A percentile compares a stretch with the other conserved stretches of the same genome.
Evolutionary conservation across 1,140 invertebrate genomes (phyloP).

Genomic region (Lucilia cuprina): DNA sequence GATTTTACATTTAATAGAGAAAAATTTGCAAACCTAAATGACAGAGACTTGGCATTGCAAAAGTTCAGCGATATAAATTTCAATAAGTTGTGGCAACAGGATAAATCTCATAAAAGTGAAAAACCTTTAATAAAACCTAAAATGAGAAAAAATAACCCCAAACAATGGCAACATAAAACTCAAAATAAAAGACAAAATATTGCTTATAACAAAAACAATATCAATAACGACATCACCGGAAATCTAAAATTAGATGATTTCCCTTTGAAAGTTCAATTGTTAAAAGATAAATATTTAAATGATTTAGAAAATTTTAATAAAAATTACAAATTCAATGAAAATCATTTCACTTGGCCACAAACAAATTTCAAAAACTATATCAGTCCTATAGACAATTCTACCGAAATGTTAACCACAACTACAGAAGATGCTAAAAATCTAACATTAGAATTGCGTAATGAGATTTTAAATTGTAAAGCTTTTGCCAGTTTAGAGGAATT

Average conservation of each 20-base stretch:
- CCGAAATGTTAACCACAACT: background rate
- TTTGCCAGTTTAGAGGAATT: slow-evolving; percentile 31
- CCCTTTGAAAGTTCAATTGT: background rate
- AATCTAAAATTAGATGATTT: background rate
- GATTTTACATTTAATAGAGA: too few relatives aligned
- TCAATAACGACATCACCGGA: background rate
- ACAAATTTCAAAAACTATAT: background rate
- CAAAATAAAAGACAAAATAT: background rate
- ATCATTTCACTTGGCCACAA: background rate
- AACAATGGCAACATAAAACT: background rate
- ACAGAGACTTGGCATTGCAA: too few relatives aligned
- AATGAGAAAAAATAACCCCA: background rate
- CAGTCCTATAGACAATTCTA: background rate
- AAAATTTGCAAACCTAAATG: too few relatives aligned
- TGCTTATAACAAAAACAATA: background rate
- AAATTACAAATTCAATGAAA: background rate
- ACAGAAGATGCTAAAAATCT: background rate
- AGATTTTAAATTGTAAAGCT: slow-evolving; percentile 34
- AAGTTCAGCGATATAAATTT: too few relatives aligned
- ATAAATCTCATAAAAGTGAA: background rate
- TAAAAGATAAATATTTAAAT: background rate
- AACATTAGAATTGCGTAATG: slow-evolving; percentile 15
- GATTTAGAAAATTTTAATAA: background rate
- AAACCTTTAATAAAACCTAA: background rate
- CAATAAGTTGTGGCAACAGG: too few relatives aligned